Evolutionary conservation across 2,797 vertebrate species (phyloP).

Genomic region (Acanthopagrus latus): DNA sequence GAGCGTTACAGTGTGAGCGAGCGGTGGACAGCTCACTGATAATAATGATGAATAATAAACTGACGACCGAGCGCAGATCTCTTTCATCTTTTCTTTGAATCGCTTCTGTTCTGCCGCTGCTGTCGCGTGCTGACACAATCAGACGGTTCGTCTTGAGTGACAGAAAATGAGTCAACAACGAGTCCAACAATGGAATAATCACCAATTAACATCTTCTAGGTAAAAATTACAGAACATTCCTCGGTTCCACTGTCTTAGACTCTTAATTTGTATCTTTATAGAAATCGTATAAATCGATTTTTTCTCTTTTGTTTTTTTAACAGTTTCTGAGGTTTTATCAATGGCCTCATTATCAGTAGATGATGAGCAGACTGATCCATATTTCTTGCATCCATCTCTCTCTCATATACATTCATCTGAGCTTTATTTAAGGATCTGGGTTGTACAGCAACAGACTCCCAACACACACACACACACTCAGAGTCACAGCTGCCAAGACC

Average conservation of each 20-base stretch:
- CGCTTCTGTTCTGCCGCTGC: not conserved
- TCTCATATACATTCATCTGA: not conserved
- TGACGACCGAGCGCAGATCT: not conserved
- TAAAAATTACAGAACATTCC: conserved; percentile 2
- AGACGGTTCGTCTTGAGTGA: not conserved
- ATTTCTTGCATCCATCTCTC: not conserved
- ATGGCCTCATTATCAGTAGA: not conserved
- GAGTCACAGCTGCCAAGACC: conserved; percentile 34
- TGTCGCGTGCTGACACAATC: not conserved
- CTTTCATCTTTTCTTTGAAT: not conserved
- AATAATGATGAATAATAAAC: not conserved
- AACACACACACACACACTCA: conserved; percentile 21
- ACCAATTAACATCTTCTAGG: not conserved
- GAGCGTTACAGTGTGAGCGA: too few species aligned
- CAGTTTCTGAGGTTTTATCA: not conserved
- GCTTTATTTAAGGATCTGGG: not conserved
- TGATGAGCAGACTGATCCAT: not conserved
- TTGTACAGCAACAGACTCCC: not conserved
- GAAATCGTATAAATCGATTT: too few species aligned
- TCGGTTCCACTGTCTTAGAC: not conserved
- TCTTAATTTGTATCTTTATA: too few species aligned
- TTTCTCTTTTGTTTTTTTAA: not conserved
- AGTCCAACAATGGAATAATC: not conserved
- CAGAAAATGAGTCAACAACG: not conserved
- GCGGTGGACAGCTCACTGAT: too few species aligned